phyloP scores from a whole-genome alignment of 2,113 vertebrate genomes.

The Malurus elegans region DNA sequence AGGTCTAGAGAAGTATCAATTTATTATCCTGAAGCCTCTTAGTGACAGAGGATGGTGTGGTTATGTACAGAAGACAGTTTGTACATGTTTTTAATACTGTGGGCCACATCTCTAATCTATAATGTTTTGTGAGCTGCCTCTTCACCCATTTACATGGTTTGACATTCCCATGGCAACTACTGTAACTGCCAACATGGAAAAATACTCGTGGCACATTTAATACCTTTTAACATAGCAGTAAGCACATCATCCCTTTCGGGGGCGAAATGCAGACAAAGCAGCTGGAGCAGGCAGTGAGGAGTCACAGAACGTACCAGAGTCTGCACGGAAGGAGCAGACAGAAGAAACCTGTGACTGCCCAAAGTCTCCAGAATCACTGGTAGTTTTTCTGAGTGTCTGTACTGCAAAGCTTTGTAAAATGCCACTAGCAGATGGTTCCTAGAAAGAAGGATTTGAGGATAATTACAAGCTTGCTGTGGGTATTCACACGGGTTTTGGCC shows the following conservation, averaged over 20 bases:
- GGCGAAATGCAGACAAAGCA: background rate
- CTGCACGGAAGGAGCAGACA: background rate
- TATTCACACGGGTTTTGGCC: background rate
- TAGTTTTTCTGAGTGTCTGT: background rate
- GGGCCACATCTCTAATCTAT: background rate
- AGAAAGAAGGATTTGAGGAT: background rate
- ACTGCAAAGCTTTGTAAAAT: background rate
- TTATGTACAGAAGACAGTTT: background rate
- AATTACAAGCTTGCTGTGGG: background rate
- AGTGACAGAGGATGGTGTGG: background rate
- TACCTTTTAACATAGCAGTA: slow-evolving; percentile 3
- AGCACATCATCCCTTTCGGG: background rate
- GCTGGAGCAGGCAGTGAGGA: background rate
- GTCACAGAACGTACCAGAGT: background rate
- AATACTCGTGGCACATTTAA: slow-evolving; percentile 35
- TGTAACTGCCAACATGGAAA: slow-evolving; percentile 52
- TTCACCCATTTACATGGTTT: slow-evolving; percentile 28
- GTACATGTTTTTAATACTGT: background rate
- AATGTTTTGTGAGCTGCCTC: slow-evolving; percentile 6
- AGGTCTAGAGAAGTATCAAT: slow-evolving; percentile 15
- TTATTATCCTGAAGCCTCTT: slow-evolving; percentile 36
- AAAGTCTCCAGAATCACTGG: background rate
- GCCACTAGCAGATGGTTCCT: background rate
- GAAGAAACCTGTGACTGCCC: background rate
- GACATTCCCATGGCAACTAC: slow-evolving; percentile 59